Conservation (phyloP, 2,113 vertebrate genomes). For the Malurus melanocephalus region DNA sequence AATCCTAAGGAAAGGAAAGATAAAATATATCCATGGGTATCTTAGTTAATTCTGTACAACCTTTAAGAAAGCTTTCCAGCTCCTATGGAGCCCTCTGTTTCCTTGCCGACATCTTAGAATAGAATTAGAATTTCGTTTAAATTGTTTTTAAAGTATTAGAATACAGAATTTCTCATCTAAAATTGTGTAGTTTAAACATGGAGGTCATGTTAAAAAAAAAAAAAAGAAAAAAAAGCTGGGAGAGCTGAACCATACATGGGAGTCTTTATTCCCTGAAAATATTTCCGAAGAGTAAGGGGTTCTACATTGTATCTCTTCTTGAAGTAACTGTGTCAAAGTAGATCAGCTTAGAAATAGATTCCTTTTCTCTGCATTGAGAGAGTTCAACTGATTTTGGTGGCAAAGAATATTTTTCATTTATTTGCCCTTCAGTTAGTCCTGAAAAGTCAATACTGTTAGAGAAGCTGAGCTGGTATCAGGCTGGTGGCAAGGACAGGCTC, state of each 20-base stretch:
- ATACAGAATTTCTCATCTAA: not conserved
- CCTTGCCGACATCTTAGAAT: not conserved
- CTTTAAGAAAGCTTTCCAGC: not conserved
- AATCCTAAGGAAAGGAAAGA: not conserved
- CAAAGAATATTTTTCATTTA: not conserved
- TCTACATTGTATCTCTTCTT: not conserved
- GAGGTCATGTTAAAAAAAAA: not conserved
- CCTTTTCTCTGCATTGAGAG: not conserved
- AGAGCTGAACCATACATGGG: rapidly evolving
- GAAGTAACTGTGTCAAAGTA: not conserved
- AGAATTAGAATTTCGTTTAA: not conserved
- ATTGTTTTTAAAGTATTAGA: not conserved
- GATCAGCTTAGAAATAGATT: not conserved
- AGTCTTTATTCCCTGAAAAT: not conserved
- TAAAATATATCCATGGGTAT: rapidly evolving
- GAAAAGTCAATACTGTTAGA: slow-evolving; percentile 13
- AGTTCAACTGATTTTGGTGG: not conserved
- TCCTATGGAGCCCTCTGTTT: not conserved
- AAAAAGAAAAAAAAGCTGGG: not conserved
- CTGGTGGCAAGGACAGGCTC: not conserved
- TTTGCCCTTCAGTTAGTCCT: slow-evolving; percentile 11
- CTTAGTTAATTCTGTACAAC: not conserved
- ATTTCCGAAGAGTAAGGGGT: not conserved
- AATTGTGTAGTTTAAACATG: not conserved
- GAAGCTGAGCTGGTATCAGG: not conserved